phyloP scores from a whole-genome alignment of 2,797 vertebrate genomes.

The Manis javanica region DNA sequence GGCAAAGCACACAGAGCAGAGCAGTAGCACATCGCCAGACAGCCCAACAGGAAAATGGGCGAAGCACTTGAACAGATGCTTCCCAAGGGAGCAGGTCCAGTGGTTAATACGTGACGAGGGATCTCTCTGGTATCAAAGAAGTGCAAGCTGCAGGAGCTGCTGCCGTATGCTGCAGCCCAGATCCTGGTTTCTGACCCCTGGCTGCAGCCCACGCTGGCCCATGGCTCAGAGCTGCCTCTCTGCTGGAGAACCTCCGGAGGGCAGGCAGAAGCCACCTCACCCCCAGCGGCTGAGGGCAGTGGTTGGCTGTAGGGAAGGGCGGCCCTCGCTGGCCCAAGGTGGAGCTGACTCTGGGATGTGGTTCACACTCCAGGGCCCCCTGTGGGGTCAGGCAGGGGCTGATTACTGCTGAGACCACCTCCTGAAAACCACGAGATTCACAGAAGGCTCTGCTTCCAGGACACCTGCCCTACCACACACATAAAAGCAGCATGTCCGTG shows the following conservation, averaged over 20 bases:
- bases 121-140: rapidly evolving
- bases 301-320: rapidly evolving
- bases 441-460: background rate
- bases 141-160: rapidly evolving
- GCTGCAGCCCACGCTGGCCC: background rate
- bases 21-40: background rate
- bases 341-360: too few relatives aligned
- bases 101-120: rapidly evolving
- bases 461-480: background rate
- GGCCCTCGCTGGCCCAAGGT: rapidly evolving
- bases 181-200: rapidly evolving
- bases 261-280: background rate
- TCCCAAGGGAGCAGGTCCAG: rapidly evolving
- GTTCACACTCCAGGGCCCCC: rapidly evolving
- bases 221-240: background rate
- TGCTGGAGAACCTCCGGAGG: background rate
- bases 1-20: background rate
- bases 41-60: rapidly evolving
- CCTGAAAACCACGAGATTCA: too few relatives aligned
- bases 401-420: rapidly evolving
- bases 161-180: too few relatives aligned
- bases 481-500: rapidly evolving
- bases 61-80: rapidly evolving
- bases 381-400: rapidly evolving
- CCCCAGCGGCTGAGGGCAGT: rapidly evolving